These are phyloP conservation scores for Catostomus latipinnis DNA, from an alignment of 2,797 vertebrate species.

Conservation along the genomic window DNA sequence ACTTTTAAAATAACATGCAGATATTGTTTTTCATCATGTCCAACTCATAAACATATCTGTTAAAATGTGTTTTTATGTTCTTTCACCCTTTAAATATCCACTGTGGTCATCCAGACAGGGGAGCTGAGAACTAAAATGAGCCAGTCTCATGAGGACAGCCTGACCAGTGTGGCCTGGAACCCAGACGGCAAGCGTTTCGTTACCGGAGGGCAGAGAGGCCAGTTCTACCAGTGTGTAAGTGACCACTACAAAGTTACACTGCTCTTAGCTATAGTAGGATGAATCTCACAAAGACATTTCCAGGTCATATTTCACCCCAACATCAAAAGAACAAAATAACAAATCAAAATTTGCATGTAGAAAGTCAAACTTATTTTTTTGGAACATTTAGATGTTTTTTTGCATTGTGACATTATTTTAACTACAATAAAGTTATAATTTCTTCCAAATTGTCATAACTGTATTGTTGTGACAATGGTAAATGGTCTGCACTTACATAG, in stretches of 20 bases:
- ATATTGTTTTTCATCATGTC: no score
- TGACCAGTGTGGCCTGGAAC: constrained; percentile 98
- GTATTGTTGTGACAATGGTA: no score
- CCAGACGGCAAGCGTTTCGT: constrained; percentile 97
- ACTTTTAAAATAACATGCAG: no score
- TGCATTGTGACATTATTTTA: no score
- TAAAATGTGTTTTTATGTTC: no score
- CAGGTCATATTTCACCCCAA: background rate
- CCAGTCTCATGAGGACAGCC: constrained; percentile 96
- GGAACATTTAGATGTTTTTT: no score
- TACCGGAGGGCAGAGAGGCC: constrained; percentile 94
- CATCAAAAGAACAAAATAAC: background rate
- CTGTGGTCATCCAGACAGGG: constrained; percentile 81
- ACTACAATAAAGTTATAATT: no score
- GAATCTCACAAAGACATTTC: background rate
- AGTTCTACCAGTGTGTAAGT: constrained; percentile 99
- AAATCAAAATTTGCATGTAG: no score
- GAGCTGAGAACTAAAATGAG: constrained; percentile 98
- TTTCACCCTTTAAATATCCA: background rate
- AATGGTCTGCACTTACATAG: no score
- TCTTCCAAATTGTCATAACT: no score
- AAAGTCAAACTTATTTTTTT: no score
- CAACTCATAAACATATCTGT: no score
- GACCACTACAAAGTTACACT: constrained; percentile 24
- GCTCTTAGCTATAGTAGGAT: background rate